Percentiles rank a stretch among this genome's conserved stretches.
Evolutionary conservation across 2,113 vertebrate genomes (phyloP).

Genomic region (Aleadryas rufinucha): DNA sequence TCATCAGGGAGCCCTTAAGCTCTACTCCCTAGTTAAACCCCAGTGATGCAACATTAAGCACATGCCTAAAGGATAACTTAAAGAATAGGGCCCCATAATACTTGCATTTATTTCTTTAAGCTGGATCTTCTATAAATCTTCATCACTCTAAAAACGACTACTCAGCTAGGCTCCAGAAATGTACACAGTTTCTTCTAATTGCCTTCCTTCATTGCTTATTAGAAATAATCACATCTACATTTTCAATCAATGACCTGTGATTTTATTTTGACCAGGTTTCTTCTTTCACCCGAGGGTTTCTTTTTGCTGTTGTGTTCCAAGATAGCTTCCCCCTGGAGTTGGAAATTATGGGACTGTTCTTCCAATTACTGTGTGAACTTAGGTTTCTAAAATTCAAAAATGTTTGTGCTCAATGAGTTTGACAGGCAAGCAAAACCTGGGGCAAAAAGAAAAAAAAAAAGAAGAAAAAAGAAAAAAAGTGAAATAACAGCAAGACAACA

Average conservation of each 20-base stretch:
- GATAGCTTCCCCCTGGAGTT: background rate
- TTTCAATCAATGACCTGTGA: constrained; percentile 55
- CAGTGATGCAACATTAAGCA: background rate
- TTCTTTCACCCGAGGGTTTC: background rate
- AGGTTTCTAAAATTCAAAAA: constrained; percentile 37
- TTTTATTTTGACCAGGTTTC: constrained; percentile 51
- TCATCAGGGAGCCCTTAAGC: background rate
- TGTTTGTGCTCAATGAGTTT: constrained; percentile 35
- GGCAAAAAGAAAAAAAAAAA: background rate
- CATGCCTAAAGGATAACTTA: background rate
- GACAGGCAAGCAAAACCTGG: constrained; percentile 41
- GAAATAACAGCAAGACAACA: constrained; percentile 61
- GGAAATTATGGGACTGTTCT: constrained; percentile 44
- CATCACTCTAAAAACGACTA: background rate
- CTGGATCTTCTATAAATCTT: background rate
- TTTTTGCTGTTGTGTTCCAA: constrained; percentile 17
- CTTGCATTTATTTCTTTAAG: background rate
- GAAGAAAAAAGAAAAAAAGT: background rate
- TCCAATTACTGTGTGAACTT: constrained; percentile 17
- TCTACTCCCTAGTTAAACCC: background rate
- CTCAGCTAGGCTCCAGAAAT: background rate
- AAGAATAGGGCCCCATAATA: background rate
- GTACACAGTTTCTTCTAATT: background rate
- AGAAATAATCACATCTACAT: constrained; percentile 32
- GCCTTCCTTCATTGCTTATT: background rate